phyloP scores from a whole-genome alignment of 2,113 vertebrate genomes.

The Alosa alosa region DNA sequence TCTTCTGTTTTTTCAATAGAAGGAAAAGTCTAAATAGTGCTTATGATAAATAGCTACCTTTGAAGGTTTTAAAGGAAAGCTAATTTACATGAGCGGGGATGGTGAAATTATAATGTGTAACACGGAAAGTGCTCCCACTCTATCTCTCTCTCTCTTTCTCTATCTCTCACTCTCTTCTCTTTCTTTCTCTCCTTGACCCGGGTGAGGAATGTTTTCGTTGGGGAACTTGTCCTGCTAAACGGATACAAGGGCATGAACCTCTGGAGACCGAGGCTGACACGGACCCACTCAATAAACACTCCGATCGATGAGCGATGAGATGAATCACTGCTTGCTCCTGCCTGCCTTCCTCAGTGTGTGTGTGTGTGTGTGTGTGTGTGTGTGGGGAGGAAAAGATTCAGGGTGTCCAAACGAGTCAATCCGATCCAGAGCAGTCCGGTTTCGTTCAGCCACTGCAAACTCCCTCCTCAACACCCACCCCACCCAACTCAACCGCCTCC shows the following conservation, averaged over 20 bases:
- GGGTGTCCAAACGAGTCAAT: neutral
- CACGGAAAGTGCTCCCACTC: slow-evolving; percentile 39
- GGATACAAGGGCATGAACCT: slow-evolving; percentile 2
- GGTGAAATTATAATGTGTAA: neutral
- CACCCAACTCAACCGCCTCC: neutral
- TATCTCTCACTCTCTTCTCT: slow-evolving; percentile 4
- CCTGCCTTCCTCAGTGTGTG: neutral
- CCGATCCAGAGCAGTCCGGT: neutral
- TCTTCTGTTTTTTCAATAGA: neutral
- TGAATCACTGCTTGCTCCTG: neutral
- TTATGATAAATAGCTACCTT: neutral
- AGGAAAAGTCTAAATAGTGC: neutral
- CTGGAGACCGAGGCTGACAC: slow-evolving; percentile 1
- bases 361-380: too few species aligned
- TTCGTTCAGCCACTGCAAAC: neutral
- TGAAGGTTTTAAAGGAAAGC: neutral
- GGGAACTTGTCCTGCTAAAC: slow-evolving; percentile 4
- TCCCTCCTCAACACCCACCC: neutral
- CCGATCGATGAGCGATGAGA: slow-evolving; percentile 11
- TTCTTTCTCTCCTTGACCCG: neutral
- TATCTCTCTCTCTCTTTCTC: slow-evolving; percentile 22
- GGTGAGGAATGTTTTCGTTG: slow-evolving; percentile 7
- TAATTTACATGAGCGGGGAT: neutral
- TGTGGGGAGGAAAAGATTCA: neutral
- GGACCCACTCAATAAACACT: slow-evolving; percentile 4